phyloP scores from a whole-genome alignment of 2,113 vertebrate genomes.

The Ploceus nigricollis region DNA sequence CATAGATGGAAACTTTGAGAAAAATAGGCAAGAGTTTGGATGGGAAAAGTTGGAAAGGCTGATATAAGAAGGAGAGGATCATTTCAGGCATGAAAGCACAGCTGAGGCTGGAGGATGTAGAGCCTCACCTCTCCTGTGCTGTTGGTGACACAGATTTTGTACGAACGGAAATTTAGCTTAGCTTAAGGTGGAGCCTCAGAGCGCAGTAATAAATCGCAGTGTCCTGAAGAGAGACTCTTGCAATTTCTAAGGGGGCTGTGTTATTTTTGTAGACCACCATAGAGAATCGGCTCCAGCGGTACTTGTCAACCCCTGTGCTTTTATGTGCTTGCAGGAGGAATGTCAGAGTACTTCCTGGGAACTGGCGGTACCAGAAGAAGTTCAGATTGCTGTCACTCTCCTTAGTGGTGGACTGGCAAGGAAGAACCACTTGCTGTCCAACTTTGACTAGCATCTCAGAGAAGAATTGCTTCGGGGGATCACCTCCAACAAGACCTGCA shows the following conservation, averaged over 20 bases:
- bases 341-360: accelerated
- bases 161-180: not conserved
- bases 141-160: not conserved
- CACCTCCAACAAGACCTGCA: slow-evolving; percentile 24
- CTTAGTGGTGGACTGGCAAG: not conserved
- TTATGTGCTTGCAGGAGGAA: not conserved
- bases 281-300: not conserved
- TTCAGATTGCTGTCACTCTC: not conserved
- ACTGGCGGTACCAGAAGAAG: not conserved
- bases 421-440: not conserved
- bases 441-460: not conserved
- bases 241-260: slow-evolving; percentile 1
- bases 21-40: not conserved
- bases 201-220: not conserved
- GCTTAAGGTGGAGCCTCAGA: not conserved
- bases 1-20: not conserved
- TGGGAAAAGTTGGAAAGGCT: not conserved
- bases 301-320: not conserved
- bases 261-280: not conserved
- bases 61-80: not conserved
- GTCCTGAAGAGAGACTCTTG: not conserved
- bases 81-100: not conserved
- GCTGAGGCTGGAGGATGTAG: not conserved
- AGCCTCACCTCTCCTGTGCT: not conserved
- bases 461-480: not conserved